Evolutionary conservation across 2,113 vertebrate genomes (phyloP).

Genomic region (Verasper variegatus): DNA sequence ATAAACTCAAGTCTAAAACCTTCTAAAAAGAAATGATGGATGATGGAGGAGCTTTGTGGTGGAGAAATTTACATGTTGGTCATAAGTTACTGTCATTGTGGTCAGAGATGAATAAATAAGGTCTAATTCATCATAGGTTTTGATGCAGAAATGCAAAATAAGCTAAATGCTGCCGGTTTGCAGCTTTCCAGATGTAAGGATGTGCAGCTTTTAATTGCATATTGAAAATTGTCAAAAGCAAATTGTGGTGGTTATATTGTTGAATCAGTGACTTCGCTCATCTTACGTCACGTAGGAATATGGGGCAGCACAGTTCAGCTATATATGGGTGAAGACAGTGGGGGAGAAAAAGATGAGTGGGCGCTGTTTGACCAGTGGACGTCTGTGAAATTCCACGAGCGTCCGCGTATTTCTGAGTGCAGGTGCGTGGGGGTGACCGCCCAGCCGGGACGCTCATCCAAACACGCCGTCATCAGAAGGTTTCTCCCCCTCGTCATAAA

Average conservation of each 20-base stretch:
- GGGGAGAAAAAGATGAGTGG: slow-evolving; percentile 13
- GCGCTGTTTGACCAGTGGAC: slow-evolving; percentile 44
- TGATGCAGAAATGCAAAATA: not conserved
- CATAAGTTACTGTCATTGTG: not conserved
- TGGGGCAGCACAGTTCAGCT: slow-evolving; percentile 36
- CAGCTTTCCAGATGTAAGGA: not conserved
- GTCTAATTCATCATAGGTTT: not conserved
- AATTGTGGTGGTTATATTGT: not conserved
- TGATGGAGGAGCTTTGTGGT: not conserved
- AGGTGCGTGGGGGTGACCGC: slow-evolving; percentile 36
- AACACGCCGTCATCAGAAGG: slow-evolving; percentile 43
- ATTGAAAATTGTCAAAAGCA: no score
- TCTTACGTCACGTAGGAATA: slow-evolving; percentile 26
- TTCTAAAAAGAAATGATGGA: no score
- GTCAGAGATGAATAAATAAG: not conserved
- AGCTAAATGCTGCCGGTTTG: no score
- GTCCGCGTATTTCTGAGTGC: slow-evolving; percentile 29
- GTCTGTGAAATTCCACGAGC: slow-evolving; percentile 60
- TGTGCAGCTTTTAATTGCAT: no score
- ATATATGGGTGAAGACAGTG: not conserved
- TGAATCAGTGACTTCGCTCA: not conserved
- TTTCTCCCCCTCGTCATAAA: slow-evolving; percentile 8
- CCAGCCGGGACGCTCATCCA: slow-evolving; percentile 6
- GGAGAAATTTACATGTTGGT: not conserved
- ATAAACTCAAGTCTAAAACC: no score